These are phyloP conservation scores for Trachythela sp. DNA, from an alignment of 64 coral and sea anemone species.

Conservation along the genomic window DNA sequence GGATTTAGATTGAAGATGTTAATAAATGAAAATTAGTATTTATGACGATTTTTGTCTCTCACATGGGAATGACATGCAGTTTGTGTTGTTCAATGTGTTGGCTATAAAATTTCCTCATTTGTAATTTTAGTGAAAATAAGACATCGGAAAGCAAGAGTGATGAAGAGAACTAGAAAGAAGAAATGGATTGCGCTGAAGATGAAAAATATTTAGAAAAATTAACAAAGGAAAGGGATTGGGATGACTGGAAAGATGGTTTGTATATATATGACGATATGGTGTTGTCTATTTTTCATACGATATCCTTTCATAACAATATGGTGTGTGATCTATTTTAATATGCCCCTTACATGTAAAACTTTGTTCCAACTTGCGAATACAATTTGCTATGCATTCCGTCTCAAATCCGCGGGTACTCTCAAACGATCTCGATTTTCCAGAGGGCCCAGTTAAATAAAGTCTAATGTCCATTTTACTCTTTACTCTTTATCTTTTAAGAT, in stretches of 20 bases:
- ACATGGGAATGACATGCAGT: neutral
- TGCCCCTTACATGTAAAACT: too few relatives aligned
- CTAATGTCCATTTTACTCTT: neutral
- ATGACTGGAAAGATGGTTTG: constrained; percentile 97
- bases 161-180: constrained; percentile 28
- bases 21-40: too few relatives aligned
- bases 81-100: neutral
- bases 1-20: too few relatives aligned
- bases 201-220: constrained; percentile 60
- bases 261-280: neutral
- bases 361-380: too few relatives aligned
- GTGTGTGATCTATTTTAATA: too few relatives aligned
- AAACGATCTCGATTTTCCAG: too few relatives aligned
- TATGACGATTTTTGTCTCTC: neutral
- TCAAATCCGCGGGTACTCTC: too few relatives aligned
- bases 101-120: neutral
- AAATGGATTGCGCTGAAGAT: constrained; percentile 8
- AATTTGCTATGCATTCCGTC: too few relatives aligned
- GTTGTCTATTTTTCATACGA: neutral
- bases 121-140: neutral
- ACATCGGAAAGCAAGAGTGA: constrained; percentile 19
- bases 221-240: constrained; percentile 67
- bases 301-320: too few relatives aligned
- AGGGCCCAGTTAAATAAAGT: too few relatives aligned
- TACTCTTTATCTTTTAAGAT: constrained; percentile 48